Evolutionary conservation across 2,797 vertebrate genomes (phyloP).

Genomic region (Pelochelys cantorii): DNA sequence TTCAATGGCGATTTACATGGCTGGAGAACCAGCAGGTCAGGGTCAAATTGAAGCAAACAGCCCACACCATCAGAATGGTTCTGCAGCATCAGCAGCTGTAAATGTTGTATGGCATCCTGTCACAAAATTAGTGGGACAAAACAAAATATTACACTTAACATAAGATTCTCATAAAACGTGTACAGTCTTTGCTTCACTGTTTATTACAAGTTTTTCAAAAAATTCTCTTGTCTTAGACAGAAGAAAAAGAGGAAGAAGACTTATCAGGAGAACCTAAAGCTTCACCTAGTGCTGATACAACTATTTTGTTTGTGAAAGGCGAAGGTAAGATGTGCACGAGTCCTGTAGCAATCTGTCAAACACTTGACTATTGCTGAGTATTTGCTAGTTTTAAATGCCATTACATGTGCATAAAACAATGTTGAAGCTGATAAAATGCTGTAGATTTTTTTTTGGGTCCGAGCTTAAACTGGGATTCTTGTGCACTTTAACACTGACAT

Average conservation of each 20-base stretch:
- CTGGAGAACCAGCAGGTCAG: not conserved
- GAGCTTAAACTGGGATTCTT: not conserved
- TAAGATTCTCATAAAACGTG: conserved; percentile 13
- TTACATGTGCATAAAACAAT: not conserved
- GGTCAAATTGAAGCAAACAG: not conserved
- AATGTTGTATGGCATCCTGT: not conserved
- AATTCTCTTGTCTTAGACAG: conserved; percentile 84
- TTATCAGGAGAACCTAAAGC: conserved; percentile 93
- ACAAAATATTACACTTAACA: not conserved
- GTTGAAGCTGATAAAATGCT: not conserved
- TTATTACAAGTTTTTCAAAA: conserved; percentile 54
- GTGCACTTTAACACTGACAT: no score
- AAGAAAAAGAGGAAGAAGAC: conserved; percentile 96
- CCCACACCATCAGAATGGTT: not conserved
- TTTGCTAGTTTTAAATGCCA: not conserved
- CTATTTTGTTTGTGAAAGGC: conserved; percentile 97
- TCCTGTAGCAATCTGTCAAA: not conserved
- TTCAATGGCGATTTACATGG: not conserved
- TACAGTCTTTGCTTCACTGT: conserved; percentile 31
- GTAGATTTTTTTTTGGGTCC: not conserved
- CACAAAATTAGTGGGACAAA: not conserved
- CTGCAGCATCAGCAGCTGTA: not conserved
- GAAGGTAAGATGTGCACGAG: conserved; percentile 85
- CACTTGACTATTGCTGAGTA: not conserved
- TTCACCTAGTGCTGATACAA: conserved; percentile 96